phyloP scores from a whole-genome alignment of 1,140 invertebrate genomes.

The Drosophila pandora region DNA sequence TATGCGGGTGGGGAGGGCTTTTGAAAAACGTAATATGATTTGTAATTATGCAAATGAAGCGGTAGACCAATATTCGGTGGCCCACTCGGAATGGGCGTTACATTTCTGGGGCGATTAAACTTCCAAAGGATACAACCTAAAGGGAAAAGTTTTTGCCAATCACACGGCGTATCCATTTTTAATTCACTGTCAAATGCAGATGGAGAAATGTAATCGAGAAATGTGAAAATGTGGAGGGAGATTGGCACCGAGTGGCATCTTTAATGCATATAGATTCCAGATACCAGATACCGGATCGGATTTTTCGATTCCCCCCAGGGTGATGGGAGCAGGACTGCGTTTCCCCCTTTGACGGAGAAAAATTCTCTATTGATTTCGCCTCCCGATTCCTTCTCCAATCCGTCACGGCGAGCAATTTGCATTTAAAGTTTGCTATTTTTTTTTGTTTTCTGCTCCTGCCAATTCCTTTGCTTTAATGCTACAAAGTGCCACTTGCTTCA shows the following conservation, averaged over 20 bases:
- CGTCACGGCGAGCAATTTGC: constrained; percentile 65
- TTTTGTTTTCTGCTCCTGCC: constrained; percentile 4
- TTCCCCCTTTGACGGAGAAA: constrained; percentile 75
- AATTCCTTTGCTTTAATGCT: constrained; percentile 66
- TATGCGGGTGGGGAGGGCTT: constrained; percentile 6
- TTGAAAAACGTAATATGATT: constrained; percentile 67
- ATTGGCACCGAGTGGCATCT: constrained; percentile 8
- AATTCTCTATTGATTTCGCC: constrained; percentile 74
- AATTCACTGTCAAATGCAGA: constrained; percentile 53
- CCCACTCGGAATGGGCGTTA: neutral
- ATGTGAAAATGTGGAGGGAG: neutral
- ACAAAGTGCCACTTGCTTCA: constrained; percentile 69
- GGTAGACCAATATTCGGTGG: constrained; percentile 15
- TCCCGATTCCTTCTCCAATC: constrained; percentile 1
- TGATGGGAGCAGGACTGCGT: constrained; percentile 24
- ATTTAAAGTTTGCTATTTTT: constrained; percentile 62
- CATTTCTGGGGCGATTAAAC: constrained; percentile 28
- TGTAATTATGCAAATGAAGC: constrained; percentile 77
- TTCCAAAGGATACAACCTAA: constrained; percentile 19
- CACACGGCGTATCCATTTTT: constrained; percentile 68
- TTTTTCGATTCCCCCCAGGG: too few species aligned
- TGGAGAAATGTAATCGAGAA: neutral
- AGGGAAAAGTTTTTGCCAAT: constrained; percentile 45
- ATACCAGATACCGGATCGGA: neutral
- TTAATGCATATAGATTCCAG: constrained; percentile 3